phyloP scores from a whole-genome alignment of 1,140 invertebrate species.

The Drosophila kanapiae region DNA sequence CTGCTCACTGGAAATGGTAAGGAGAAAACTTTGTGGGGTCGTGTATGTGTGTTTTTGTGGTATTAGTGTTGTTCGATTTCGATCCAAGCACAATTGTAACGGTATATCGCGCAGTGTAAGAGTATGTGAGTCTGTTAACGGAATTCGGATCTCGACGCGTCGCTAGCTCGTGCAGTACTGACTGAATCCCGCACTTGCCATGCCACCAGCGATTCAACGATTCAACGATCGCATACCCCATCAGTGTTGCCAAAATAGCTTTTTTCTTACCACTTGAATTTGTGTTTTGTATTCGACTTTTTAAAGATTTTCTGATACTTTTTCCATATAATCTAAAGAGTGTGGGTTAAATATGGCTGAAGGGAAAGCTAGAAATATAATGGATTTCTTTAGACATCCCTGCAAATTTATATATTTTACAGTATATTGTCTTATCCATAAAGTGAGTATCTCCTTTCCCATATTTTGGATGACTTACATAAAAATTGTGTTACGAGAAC shows the following conservation, averaged over 20 bases:
- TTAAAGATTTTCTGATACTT: background rate
- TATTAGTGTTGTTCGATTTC: conserved; percentile 38
- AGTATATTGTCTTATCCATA: too few relatives aligned
- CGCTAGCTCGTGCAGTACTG: conserved; percentile 32
- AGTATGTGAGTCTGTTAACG: conserved; percentile 13
- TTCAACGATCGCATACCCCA: background rate
- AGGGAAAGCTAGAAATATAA: too few relatives aligned
- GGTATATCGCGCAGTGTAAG: conserved; percentile 29
- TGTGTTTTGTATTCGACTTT: too few relatives aligned
- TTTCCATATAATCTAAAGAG: background rate
- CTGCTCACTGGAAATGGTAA: conserved; percentile 44
- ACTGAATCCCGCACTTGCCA: conserved; percentile 30
- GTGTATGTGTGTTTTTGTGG: conserved; percentile 5
- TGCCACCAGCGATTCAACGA: conserved; percentile 18
- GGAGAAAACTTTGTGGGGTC: conserved; percentile 53
- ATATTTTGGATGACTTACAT: background rate
- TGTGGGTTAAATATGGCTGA: background rate
- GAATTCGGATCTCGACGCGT: conserved; percentile 30
- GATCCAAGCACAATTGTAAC: conserved; percentile 38
- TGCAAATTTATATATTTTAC: background rate
- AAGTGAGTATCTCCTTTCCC: too few relatives aligned
- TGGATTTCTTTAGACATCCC: background rate
- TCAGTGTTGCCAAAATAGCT: background rate
- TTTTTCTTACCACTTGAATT: background rate
- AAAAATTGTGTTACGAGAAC: background rate